phyloP scores from a whole-genome alignment of 2,113 vertebrate species.

The Notothenia rossii region DNA sequence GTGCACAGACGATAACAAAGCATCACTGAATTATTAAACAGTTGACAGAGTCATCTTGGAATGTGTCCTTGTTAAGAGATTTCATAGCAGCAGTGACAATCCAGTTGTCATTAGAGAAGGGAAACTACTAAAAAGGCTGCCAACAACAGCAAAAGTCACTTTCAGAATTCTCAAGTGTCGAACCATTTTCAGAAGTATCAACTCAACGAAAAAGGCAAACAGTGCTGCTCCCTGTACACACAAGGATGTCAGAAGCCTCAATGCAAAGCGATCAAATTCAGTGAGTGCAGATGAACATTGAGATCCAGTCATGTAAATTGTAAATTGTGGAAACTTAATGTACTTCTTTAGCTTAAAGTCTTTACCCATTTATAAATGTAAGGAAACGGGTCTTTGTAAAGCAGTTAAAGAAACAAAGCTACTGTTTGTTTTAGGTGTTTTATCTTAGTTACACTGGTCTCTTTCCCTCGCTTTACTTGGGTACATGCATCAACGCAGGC shows the following conservation, averaged over 20 bases:
- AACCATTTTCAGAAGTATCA: not conserved
- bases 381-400: not conserved
- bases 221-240: slow-evolving; percentile 3
- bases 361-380: not conserved
- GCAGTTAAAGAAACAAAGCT: not conserved
- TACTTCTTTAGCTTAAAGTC: not conserved
- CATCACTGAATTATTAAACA: slow-evolving; percentile 71
- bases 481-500: not conserved
- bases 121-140: slow-evolving; percentile 34
- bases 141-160: slow-evolving; percentile 27
- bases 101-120: slow-evolving; percentile 35
- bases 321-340: not conserved
- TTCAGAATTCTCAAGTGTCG: slow-evolving; percentile 17
- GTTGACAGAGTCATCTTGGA: slow-evolving; percentile 46
- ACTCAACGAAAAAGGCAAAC: not conserved
- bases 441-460: not conserved
- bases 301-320: not conserved
- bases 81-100: slow-evolving; percentile 45
- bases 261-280: slow-evolving; percentile 1
- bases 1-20: slow-evolving; percentile 45
- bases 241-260: not conserved
- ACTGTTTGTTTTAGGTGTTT: not conserved
- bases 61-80: slow-evolving; percentile 60
- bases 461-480: not conserved
- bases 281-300: not conserved